Conservation (phyloP, 2,797 vertebrate genomes). For the Zalophus californianus region DNA sequence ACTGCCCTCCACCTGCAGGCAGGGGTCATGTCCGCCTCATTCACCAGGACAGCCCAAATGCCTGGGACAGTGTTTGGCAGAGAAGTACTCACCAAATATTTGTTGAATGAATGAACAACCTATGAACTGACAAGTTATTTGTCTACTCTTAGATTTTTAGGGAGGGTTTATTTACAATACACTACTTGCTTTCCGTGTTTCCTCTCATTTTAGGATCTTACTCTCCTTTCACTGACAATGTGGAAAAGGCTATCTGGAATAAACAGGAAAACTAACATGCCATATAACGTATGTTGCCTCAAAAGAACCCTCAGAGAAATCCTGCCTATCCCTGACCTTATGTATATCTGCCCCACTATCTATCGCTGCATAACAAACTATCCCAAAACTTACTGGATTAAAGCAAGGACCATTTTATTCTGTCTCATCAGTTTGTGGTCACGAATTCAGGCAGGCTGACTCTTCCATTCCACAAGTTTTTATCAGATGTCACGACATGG, state of each 20-base stretch:
- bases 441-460: neutral
- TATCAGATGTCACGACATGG: neutral
- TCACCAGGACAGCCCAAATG: neutral
- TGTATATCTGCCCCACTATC: accelerated
- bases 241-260: neutral
- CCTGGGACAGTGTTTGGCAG: neutral
- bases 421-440: neutral
- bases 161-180: neutral
- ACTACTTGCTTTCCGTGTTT: neutral
- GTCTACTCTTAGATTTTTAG: neutral
- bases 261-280: neutral
- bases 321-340: neutral
- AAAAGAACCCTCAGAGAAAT: neutral
- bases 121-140: neutral
- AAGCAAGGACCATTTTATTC: neutral
- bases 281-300: neutral
- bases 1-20: neutral
- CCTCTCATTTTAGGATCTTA: neutral
- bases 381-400: neutral
- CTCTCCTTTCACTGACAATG: neutral
- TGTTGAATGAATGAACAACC: neutral
- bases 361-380: neutral
- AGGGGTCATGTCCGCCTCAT: neutral
- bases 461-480: neutral
- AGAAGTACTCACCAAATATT: neutral